A percentile compares a stretch with the other conserved stretches of the same genome.
Evolutionary conservation across 1,140 invertebrate species (phyloP).

Genomic region (Tenebrio molitor): DNA sequence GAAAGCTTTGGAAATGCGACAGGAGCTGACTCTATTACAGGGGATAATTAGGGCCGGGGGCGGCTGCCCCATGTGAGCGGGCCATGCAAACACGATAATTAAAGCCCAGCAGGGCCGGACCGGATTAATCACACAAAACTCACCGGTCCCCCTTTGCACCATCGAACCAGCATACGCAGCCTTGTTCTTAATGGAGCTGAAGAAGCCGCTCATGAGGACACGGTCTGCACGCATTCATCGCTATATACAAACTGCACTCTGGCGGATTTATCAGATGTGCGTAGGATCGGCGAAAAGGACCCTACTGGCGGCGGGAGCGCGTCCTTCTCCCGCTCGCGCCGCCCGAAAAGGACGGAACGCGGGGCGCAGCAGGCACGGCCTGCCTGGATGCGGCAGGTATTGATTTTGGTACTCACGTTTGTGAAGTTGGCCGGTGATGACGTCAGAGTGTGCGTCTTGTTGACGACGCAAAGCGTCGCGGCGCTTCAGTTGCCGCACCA

Average conservation of each 20-base stretch:
- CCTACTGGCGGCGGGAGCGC: background rate
- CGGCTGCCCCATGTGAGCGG: no score
- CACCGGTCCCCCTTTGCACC: conserved; percentile 40
- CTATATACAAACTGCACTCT: conserved; percentile 45
- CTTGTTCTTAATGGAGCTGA: conserved; percentile 61
- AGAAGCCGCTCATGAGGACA: conserved; percentile 63
- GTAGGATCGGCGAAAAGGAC: background rate
- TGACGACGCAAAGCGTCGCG: conserved; percentile 64
- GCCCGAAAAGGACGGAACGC: background rate
- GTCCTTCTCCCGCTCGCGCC: background rate
- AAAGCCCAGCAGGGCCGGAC: no score
- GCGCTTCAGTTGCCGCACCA: conserved; percentile 63
- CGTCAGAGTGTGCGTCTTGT: conserved; percentile 61
- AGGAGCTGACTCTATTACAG: no score
- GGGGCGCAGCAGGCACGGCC: background rate
- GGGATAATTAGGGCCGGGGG: no score
- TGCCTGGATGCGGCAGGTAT: conserved; percentile 3
- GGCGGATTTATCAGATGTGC: conserved; percentile 51
- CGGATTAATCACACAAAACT: conserved; percentile 9
- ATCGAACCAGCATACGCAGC: conserved; percentile 56
- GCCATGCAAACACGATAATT: no score
- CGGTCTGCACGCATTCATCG: conserved; percentile 42
- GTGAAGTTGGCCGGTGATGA: conserved; percentile 59
- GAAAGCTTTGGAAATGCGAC: no score
- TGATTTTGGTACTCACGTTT: conserved; percentile 58